These are phyloP conservation scores for Antigone vipio DNA, from an alignment of 2,113 vertebrate genomes.

Conservation along the genomic window DNA sequence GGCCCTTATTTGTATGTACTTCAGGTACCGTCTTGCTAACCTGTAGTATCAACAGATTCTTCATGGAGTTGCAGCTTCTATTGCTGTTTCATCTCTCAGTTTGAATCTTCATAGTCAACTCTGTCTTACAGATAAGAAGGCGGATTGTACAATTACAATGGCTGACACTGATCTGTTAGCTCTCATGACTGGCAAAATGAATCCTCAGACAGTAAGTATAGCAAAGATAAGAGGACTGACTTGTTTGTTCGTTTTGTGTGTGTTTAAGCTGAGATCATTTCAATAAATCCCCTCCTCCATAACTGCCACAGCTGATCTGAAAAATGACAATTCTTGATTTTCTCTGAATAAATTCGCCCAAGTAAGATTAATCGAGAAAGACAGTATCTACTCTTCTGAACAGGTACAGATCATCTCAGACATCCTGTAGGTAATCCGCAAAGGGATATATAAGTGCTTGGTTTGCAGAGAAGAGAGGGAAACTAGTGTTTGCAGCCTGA, in stretches of 20 bases:
- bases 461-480: not conserved
- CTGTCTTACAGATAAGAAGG: slow-evolving; percentile 80
- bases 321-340: not conserved
- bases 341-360: not conserved
- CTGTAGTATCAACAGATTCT: not conserved
- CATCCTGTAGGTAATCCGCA: not conserved
- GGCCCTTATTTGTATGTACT: not conserved
- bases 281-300: not conserved
- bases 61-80: not conserved
- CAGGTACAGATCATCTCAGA: not conserved
- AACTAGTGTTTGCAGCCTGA: not conserved
- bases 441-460: not conserved
- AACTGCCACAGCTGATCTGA: not conserved
- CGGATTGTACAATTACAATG: slow-evolving; percentile 88
- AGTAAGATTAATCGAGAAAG: not conserved
- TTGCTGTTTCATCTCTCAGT: not conserved
- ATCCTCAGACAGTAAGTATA: slow-evolving; percentile 88
- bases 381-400: not conserved
- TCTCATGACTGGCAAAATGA: slow-evolving; percentile 92
- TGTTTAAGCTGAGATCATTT: not conserved
- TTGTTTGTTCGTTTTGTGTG: not conserved
- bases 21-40: not conserved
- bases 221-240: not conserved
- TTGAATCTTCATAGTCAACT: not conserved
- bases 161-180: slow-evolving; percentile 85